Evolutionary conservation across 92 coral and sea anemone genomes (phyloP).

Genomic region (Epizoanthus stellaris): DNA sequence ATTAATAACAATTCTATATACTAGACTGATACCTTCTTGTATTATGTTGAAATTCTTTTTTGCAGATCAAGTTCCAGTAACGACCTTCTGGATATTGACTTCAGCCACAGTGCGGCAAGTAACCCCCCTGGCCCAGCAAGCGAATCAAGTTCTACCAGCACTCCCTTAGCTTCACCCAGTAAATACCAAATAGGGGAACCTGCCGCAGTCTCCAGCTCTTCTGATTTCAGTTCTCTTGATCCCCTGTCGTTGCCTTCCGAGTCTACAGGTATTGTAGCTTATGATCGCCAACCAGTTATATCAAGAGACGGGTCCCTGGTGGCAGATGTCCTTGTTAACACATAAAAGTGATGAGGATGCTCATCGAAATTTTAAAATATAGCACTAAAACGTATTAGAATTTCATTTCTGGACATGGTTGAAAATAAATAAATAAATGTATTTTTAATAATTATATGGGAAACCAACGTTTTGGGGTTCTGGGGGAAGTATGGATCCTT

Average conservation of each 20-base stretch:
- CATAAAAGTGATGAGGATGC: too few species aligned
- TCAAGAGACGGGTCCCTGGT: too few species aligned
- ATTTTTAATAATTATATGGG: too few species aligned
- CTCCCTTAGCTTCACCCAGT: slow-evolving; percentile 32
- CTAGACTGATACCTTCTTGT: too few species aligned
- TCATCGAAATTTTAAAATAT: too few species aligned
- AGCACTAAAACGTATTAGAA: too few species aligned
- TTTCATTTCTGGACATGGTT: too few species aligned
- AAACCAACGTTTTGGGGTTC: too few species aligned
- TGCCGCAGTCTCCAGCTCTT: not conserved
- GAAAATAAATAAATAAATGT: too few species aligned
- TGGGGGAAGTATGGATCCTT: too few species aligned
- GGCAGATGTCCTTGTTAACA: too few species aligned
- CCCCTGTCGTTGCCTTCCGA: slow-evolving; percentile 26
- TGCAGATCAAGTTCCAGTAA: slow-evolving; percentile 30
- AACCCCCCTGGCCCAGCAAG: not conserved
- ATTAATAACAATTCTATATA: too few species aligned
- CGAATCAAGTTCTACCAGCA: slow-evolving; percentile 24
- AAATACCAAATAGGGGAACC: slow-evolving; percentile 33
- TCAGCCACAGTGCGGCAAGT: slow-evolving; percentile 30
- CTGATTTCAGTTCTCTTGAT: slow-evolving; percentile 32
- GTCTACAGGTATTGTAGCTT: slow-evolving; percentile 20
- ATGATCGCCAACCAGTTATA: not conserved
- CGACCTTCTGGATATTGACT: slow-evolving; percentile 43
- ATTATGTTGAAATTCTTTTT: not conserved